A percentile compares a stretch with the other conserved stretches of the same genome.
Evolutionary conservation across 2,113 vertebrate species (phyloP).

Genomic region (Theropithecus gelada): DNA sequence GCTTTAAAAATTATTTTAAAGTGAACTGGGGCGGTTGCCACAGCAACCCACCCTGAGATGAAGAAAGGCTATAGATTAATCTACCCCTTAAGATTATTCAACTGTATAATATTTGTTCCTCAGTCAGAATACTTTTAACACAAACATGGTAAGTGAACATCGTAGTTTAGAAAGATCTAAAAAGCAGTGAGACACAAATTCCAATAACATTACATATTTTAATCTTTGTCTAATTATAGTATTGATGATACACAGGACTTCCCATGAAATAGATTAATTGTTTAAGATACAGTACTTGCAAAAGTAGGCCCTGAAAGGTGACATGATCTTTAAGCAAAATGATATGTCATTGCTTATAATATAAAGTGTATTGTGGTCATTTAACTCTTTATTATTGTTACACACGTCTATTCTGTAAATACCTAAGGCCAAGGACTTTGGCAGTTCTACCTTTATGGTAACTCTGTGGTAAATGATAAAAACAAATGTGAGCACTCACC

Average conservation of each 20-base stretch:
- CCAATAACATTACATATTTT: constrained; percentile 67
- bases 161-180: constrained; percentile 78
- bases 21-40: constrained; percentile 88
- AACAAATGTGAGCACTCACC: constrained; percentile 83
- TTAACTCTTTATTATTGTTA: constrained; percentile 60
- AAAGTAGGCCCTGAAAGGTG: constrained; percentile 66
- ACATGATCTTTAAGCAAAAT: constrained; percentile 71
- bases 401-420: constrained; percentile 24
- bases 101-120: constrained; percentile 85
- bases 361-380: constrained; percentile 41
- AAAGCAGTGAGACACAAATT: constrained; percentile 73
- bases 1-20: constrained; percentile 89
- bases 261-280: constrained; percentile 68
- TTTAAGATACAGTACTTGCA: constrained; percentile 58
- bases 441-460: constrained; percentile 67
- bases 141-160: constrained; percentile 80
- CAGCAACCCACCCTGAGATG: constrained; percentile 89
- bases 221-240: constrained; percentile 42
- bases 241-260: constrained; percentile 53
- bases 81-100: constrained; percentile 87
- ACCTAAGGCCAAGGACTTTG: constrained; percentile 53
- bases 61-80: constrained; percentile 89
- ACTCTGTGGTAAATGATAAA: constrained; percentile 68
- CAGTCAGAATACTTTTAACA: constrained; percentile 82
- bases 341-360: constrained; percentile 64